Evolutionary conservation across 2,797 vertebrate species (phyloP), one percentile per base, ranked within the genome.

Genomic region (Semaprochilodus insignis): DNA sequence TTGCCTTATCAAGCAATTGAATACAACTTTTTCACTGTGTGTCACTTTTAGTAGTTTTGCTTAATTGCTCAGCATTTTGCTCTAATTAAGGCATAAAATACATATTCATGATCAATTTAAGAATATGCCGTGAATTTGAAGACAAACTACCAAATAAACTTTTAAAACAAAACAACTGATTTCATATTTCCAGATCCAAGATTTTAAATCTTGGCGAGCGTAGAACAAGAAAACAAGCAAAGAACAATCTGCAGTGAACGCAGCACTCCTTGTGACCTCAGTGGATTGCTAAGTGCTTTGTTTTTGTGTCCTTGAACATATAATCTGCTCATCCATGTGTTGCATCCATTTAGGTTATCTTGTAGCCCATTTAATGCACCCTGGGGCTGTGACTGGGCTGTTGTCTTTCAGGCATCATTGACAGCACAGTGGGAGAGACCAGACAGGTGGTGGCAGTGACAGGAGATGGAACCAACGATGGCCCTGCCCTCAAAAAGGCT

Each of bases 401-500:
- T 52, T 78, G 15, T 74, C 44, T 79, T 69, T 31, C 93, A 99
- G 98, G 98, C 34, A 99, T 99, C 88, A 99, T 99, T 6, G 98
- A 99, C 93, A 99, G 98, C 94, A 97, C 96, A 0, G 91, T 98
- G 59, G 94, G 93, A 25, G 97, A 97, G 6, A 96, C 94, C 66
- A 94, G 97, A 78, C 97, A 99, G 93, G 98, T 99, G 90, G 98
- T 99, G 87, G 98, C 98, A 0, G 98, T 99, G 92, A 99, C 98
- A 0, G 98, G 98, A 76, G 98, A 99, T 0, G 98, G 98, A 8
- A 99, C 98, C 83, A 99, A 99, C 0, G 98, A 99, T 0, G 98
- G 98, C 27, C 98, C 97, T 0, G 98, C 98, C 59, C 93, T 99
- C 86, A 99, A 99, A 94, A 99, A 99, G 89, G 98, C 98, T 0